Evolutionary conservation across 2,888 invertebrate species (phyloP), one percentile per base, ranked within the genome.

Genomic region (Idaea aversata): DNA sequence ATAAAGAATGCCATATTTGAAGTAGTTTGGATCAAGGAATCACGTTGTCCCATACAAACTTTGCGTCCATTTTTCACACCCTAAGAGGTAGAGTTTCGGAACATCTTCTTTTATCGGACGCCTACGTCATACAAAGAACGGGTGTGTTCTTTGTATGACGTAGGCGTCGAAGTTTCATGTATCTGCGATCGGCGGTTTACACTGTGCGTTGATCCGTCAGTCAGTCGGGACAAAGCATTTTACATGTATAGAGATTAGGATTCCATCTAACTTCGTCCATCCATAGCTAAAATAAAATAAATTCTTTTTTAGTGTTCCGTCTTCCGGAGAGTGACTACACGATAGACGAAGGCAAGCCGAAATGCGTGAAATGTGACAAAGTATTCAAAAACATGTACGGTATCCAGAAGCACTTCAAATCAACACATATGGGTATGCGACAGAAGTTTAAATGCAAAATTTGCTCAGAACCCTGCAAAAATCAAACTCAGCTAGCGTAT

Each of bases 391-490:
- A 7, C 13, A 7, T 13, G 7, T 13, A 13, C 10, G 47, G 47
- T 13, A 13, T 47, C 47, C 13, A 47, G 13, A 6, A 13, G 13
- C 47, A 47, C 47, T 47, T 47, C 13, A 47, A 13, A 47, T 13
- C 13, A 47, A 4, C 10, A 10, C 47, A 47, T 10, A 7, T 13
- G 10, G 47, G 47, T 47, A 13, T 47, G 7, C 7, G 13, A 72
- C 63, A 72, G 75, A 36, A 72, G 70, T 10, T 65, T 3, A 10
- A 57, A 1, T 83, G 82, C 61, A 59, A 60, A 4, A 34, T 78
- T 5, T 82, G 81, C 57, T 70, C 76, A 0, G 82, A 82, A 66
- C 13, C 47, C 13, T 47, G 5, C 10, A 73, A 68, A n/a, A 85
- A 82, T 67, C 71, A 66, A 68, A 79, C 72, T 0, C 65, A 69